phyloP scores from a whole-genome alignment of 2,113 vertebrate species.

The Eudorcas thomsonii region DNA sequence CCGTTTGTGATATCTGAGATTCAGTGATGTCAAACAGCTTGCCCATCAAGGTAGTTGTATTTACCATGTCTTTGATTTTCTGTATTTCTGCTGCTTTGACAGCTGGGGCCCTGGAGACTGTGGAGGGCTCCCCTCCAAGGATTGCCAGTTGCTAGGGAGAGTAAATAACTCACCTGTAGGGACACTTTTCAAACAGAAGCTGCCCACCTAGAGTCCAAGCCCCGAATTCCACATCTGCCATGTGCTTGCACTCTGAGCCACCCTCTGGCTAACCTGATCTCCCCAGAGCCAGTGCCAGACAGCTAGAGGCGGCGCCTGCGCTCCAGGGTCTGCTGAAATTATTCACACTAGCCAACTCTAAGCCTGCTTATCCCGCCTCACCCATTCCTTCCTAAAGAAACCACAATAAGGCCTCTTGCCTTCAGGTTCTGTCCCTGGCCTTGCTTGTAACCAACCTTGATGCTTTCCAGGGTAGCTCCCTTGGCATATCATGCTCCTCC shows the following conservation, averaged over 20 bases:
- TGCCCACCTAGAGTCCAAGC: not conserved
- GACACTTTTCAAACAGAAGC: not conserved
- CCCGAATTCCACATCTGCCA: accelerated
- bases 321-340: not conserved
- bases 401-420: not conserved
- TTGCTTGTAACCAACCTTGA: not conserved
- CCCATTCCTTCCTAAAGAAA: not conserved
- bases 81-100: not conserved
- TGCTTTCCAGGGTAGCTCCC: not conserved
- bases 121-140: not conserved
- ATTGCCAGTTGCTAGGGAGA: not conserved
- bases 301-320: accelerated
- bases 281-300: not conserved
- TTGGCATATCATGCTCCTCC: accelerated
- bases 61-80: not conserved
- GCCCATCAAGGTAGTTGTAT: not conserved
- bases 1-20: not conserved
- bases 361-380: too few relatives aligned
- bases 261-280: not conserved
- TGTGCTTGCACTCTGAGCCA: not conserved
- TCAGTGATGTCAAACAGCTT: not conserved
- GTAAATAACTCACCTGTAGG: not conserved
- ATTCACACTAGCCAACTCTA: not conserved
- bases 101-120: not conserved
- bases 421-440: not conserved